These are phyloP conservation scores for Hemitrygon akajei DNA, from an alignment of 2,797 vertebrate genomes.

Conservation along the genomic window DNA sequence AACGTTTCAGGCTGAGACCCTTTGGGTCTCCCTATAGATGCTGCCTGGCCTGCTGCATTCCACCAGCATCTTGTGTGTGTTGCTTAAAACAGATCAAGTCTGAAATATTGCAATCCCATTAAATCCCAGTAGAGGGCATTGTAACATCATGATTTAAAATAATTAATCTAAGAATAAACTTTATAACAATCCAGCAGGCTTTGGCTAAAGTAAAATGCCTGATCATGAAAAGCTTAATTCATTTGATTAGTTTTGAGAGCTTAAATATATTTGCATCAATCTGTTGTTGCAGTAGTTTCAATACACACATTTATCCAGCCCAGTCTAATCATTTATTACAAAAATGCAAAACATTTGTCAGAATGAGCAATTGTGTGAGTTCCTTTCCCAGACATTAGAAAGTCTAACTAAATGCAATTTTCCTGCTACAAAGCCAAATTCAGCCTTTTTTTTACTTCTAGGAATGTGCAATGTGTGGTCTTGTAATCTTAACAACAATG, in stretches of 20 bases:
- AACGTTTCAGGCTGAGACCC: too few species aligned
- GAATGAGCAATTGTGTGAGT: too few species aligned
- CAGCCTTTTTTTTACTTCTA: neutral
- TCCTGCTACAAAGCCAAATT: neutral
- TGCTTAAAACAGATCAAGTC: too few species aligned
- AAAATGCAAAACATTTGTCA: neutral
- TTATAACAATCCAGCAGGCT: neutral
- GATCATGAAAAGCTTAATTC: neutral
- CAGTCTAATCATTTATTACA: neutral
- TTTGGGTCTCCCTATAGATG: too few species aligned
- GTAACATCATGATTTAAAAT: neutral
- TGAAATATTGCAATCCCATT: neutral
- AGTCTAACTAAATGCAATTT: neutral
- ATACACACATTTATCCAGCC: too few species aligned
- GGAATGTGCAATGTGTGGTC: neutral
- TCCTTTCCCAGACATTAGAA: too few species aligned
- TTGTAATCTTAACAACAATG: neutral
- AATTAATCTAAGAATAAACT: neutral
- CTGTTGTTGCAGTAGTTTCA: neutral
- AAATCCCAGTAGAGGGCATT: neutral
- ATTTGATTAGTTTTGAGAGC: neutral
- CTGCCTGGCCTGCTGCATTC: too few species aligned
- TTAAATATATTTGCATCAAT: neutral
- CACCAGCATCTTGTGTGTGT: too few species aligned
- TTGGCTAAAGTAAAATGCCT: neutral